Base-by-base conservation (phyloP, 2,888 invertebrate genomes). In the Metallyticus violacea region DNA sequence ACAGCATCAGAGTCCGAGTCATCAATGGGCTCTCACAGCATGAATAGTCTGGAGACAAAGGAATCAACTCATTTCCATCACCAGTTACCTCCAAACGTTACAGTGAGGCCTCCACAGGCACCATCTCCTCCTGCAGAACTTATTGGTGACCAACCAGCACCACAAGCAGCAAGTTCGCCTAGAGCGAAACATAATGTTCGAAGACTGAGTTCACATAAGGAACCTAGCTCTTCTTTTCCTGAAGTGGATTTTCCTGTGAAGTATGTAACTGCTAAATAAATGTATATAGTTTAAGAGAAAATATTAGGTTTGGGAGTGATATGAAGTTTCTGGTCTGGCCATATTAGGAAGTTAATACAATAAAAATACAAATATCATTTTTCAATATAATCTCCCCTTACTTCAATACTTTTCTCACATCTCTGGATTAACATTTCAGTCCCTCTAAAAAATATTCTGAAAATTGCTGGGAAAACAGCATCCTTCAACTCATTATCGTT, bases 221-320 rank as follows among this genome's bases (percentile, higher is more conserved):
- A 87, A 9, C 86, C 87, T 6, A 29, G 79, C 7, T 4, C 82
- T 26, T 78, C 85, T 5, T 87, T 87, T 26, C 89, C 89, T 29
- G 90, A 90, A 83, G 82, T 88, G 76, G 89, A 89, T 78, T 89
- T 89, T 78, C 89, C 89, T 81, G 89, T 89, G 80, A 89, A 89
- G 90, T 90, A 87, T 88, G 89, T 87, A 27, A 4, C 30, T 26
- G 27, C 1, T n/a, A n/a, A n/a, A n/a, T n/a, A n/a, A n/a, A n/a
- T n/a, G n/a, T n/a, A n/a, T n/a, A n/a, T n/a, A n/a, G n/a, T n/a
- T n/a, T n/a, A n/a, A n/a, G n/a, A n/a, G n/a, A n/a, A n/a, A n/a
- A n/a, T n/a, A n/a, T n/a, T n/a, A n/a, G n/a, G n/a, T n/a, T n/a
- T n/a, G n/a, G n/a, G n/a, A n/a, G n/a, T n/a, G n/a, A n/a, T n/a